Evolutionary conservation across 2,888 invertebrate genomes (phyloP).

Genomic region (Tenthredo scrophulariae): DNA sequence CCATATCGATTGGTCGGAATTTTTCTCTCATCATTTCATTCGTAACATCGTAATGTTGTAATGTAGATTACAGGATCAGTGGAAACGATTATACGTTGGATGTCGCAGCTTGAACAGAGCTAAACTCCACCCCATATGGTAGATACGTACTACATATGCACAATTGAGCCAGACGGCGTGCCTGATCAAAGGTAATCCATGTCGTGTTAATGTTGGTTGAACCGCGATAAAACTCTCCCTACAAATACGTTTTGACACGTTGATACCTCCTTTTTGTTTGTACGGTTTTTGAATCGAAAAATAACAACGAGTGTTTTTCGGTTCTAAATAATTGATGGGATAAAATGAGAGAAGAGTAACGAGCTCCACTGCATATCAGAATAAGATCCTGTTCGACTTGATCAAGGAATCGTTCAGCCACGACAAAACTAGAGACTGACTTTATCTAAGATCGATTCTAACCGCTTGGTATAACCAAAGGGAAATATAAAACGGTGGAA

Average conservation of each 20-base stretch:
- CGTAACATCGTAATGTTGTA: background rate
- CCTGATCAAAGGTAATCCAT: conserved; percentile 49
- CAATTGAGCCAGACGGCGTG: conserved; percentile 41
- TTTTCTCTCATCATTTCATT: background rate
- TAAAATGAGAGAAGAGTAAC: background rate
- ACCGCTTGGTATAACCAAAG: background rate
- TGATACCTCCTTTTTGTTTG: conserved; percentile 30
- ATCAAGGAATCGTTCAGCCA: background rate
- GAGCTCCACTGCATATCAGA: background rate
- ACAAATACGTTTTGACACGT: conserved; percentile 44
- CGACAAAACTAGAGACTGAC: conserved; percentile 3
- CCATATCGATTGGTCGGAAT: background rate
- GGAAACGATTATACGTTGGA: conserved; percentile 21
- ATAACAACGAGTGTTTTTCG: conserved; percentile 15
- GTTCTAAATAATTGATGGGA: background rate
- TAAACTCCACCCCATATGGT: background rate
- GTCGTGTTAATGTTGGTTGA: conserved; percentile 46
- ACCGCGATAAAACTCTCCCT: background rate
- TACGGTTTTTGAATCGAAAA: conserved; percentile 12
- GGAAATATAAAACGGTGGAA: conserved; percentile 22
- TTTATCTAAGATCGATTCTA: background rate
- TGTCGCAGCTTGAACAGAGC: conserved; percentile 9
- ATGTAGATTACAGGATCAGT: conserved; percentile 33
- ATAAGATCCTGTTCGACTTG: background rate
- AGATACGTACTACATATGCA: conserved; percentile 21